Conservation (phyloP, 2,888 invertebrate species). For the Drosophila greeni region DNA sequence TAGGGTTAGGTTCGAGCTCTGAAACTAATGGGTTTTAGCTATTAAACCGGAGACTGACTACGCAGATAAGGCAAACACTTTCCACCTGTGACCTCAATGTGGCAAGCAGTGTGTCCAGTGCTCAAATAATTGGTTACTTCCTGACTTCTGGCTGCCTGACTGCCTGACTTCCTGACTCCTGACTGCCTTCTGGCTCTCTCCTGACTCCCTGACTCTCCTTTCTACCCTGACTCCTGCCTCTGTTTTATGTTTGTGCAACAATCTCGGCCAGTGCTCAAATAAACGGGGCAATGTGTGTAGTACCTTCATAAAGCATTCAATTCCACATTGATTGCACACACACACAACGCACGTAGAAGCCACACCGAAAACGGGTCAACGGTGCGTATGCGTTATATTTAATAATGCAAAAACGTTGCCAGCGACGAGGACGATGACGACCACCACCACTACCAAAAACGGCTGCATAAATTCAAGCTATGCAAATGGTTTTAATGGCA, state of each 20-base stretch:
- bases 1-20: too few relatives aligned
- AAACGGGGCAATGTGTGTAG: slow-evolving; percentile 14
- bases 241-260: slow-evolving; percentile 36
- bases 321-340: slow-evolving; percentile 25
- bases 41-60: neutral
- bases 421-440: slow-evolving; percentile 6
- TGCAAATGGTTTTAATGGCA: slow-evolving; percentile 64
- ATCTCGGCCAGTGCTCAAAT: slow-evolving; percentile 34
- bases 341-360: slow-evolving; percentile 10
- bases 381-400: slow-evolving; percentile 59
- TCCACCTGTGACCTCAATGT: slow-evolving; percentile 5
- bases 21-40: too few relatives aligned
- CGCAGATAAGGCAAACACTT: neutral
- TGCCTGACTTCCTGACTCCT: too few relatives aligned
- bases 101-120: slow-evolving; percentile 3
- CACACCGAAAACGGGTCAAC: slow-evolving; percentile 52
- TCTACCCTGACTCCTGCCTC: neutral
- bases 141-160: slow-evolving; percentile 24
- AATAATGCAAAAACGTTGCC: slow-evolving; percentile 60
- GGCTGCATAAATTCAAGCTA: slow-evolving; percentile 52
- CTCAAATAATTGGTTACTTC: slow-evolving; percentile 30
- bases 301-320: slow-evolving; percentile 39
- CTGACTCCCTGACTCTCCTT: too few relatives aligned
- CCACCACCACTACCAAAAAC: slow-evolving; percentile 36
- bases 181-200: too few relatives aligned